phyloP scores from a whole-genome alignment of 1,140 invertebrate genomes.

The Meteorus sp. region DNA sequence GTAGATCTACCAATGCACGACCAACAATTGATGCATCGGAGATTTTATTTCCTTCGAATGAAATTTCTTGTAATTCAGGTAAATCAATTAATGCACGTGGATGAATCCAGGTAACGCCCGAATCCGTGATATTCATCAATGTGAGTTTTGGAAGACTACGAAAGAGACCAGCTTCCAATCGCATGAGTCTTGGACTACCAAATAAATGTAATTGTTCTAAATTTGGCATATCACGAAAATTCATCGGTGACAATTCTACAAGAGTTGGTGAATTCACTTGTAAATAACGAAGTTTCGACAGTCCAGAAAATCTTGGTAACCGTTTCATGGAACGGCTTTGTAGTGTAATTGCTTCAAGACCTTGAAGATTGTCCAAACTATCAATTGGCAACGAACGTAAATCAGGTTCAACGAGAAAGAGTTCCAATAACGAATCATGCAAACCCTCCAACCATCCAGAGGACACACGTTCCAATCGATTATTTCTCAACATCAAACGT shows the following conservation, averaged over 20 bases:
- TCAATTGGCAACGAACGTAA: slow-evolving; percentile 76
- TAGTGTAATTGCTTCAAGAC: slow-evolving; percentile 79
- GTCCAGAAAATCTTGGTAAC: slow-evolving; percentile 68
- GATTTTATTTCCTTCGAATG: slow-evolving; percentile 72
- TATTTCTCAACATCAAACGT: slow-evolving; percentile 80
- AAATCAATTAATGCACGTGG: slow-evolving; percentile 72
- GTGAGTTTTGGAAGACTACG: slow-evolving; percentile 73
- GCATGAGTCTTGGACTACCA: slow-evolving; percentile 66
- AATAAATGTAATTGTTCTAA: slow-evolving; percentile 76
- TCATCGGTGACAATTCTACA: slow-evolving; percentile 69
- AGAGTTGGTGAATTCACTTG: slow-evolving; percentile 70
- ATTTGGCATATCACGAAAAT: slow-evolving; percentile 72
- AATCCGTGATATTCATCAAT: slow-evolving; percentile 76
- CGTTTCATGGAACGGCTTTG: slow-evolving; percentile 74
- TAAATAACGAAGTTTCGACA: slow-evolving; percentile 67
- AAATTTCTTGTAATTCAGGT: slow-evolving; percentile 71
- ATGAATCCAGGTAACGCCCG: slow-evolving; percentile 78
- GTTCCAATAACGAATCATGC: slow-evolving; percentile 75
- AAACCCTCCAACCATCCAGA: slow-evolving; percentile 78
- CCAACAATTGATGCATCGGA: slow-evolving; percentile 78
- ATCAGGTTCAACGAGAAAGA: slow-evolving; percentile 82
- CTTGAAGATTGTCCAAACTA: slow-evolving; percentile 72
- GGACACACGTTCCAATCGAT: slow-evolving; percentile 78
- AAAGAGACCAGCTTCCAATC: slow-evolving; percentile 73
- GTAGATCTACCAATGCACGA: slow-evolving; percentile 72